Base-by-base conservation (phyloP, 1,140 invertebrate genomes). In the Neomicropteryx cornuta region DNA sequence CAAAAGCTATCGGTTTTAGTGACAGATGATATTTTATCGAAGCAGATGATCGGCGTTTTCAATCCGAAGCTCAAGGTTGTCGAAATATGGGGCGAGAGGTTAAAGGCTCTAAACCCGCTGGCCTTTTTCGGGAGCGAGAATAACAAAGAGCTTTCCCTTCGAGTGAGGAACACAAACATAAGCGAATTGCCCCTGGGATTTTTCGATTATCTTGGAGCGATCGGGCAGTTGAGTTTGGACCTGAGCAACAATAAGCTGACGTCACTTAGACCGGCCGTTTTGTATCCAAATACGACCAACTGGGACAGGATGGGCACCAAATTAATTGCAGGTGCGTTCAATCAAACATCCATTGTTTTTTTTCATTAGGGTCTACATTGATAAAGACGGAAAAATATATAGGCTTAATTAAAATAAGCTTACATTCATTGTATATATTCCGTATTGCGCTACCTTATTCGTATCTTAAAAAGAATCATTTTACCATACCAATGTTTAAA, bases 281-380 rank as follows among this genome's bases (percentile, higher is more conserved):
- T 90, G 47, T 91, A 90, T 58, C 81, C 82, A 2, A 89, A 89
- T 57, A 75, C 75, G 38, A 78, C 80, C 3, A 81, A 79, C 19
- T 88, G 84, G 85, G 84, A 87, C 58, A 77, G 78, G 43, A 78
- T 84, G 29, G 85, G 84, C 16, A 88, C 85, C 5, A 83, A 81
- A 52, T 71, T 83, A 55, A 73, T 85, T 30, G 76, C 80, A 62
- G 81, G 82, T 83, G 62, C 68, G 58, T 55, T 24, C 3, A 18
- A 3, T n/a, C n/a, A n/a, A n/a, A n/a, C n/a, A n/a, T n/a, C n/a
- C n/a, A n/a, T n/a, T n/a, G n/a, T n/a, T n/a, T n/a, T n/a, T n/a
- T n/a, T n/a, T n/a, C n/a, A n/a, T n/a, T n/a, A n/a, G n/a, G n/a
- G n/a, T n/a, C n/a, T n/a, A n/a, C n/a, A n/a, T n/a, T n/a, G n/a